Evolutionary conservation across 1,140 invertebrate genomes (phyloP).

Genomic region (Cephus cinctus): DNA sequence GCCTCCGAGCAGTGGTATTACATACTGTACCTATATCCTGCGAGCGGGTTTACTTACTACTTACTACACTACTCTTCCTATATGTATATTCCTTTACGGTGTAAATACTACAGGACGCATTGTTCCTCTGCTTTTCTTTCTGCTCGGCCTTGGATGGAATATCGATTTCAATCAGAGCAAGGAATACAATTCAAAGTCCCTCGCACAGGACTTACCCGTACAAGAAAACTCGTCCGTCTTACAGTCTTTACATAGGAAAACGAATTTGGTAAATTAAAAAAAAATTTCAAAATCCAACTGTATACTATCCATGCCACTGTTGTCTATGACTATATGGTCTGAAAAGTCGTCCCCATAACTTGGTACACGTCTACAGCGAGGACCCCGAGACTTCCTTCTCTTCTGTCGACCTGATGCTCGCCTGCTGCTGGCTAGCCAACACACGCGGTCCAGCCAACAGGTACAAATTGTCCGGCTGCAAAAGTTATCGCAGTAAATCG

Average conservation of each 20-base stretch:
- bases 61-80: no score
- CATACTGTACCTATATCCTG: not conserved
- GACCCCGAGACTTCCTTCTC: not conserved
- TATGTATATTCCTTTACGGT: slow-evolving; percentile 18
- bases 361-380: not conserved
- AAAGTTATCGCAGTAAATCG: slow-evolving; percentile 47
- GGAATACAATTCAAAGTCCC: slow-evolving; percentile 41
- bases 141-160: slow-evolving; percentile 36
- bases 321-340: not conserved
- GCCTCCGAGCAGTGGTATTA: no score
- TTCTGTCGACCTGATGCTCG: no score
- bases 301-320: not conserved
- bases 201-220: slow-evolving; percentile 22
- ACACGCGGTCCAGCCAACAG: slow-evolving; percentile 34
- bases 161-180: slow-evolving; percentile 45
- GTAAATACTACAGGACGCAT: slow-evolving; percentile 31
- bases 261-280: not conserved
- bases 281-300: not conserved
- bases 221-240: no score
- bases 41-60: slow-evolving; percentile 23
- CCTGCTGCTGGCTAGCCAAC: no score
- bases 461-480: slow-evolving; percentile 44
- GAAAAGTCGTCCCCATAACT: not conserved
- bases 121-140: slow-evolving; percentile 40
- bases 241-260: no score